Percentiles rank a stretch among this genome's conserved stretches.
Conservation (phyloP, 2,797 vertebrate species). For the Gouania willdenowi region DNA sequence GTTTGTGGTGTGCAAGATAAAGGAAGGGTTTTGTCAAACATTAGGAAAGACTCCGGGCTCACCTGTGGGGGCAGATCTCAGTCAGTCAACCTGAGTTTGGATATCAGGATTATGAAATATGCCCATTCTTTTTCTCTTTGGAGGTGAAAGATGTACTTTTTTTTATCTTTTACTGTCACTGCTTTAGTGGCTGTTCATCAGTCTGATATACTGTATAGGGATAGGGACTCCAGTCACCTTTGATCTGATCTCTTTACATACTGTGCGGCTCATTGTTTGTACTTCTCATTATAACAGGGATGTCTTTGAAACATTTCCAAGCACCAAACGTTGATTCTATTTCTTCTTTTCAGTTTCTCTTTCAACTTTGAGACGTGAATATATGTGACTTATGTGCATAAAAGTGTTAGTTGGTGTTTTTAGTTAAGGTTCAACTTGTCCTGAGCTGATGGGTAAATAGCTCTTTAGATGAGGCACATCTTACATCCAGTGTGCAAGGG, state of each 20-base stretch:
- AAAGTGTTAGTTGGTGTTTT: conserved; percentile 11
- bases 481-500: conserved; percentile 26
- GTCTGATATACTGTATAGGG: conserved; percentile 37
- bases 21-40: conserved; percentile 35
- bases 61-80: conserved; percentile 22
- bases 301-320: conserved; percentile 13
- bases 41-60: conserved; percentile 26
- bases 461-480: conserved; percentile 34
- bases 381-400: not conserved
- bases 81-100: conserved; percentile 6
- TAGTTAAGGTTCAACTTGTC: conserved; percentile 28
- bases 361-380: too few relatives aligned
- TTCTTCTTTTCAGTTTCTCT: conserved; percentile 10
- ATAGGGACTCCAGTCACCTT: conserved; percentile 52
- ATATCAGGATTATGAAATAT: not conserved
- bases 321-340: conserved; percentile 1
- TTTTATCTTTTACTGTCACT: conserved; percentile 39
- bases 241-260: conserved; percentile 60
- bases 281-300: conserved; percentile 22
- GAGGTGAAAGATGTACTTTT: conserved; percentile 6
- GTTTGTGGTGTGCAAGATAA: conserved; percentile 31
- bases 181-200: conserved; percentile 13
- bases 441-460: conserved; percentile 38
- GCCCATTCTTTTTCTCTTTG: not conserved
- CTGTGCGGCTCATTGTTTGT: conserved; percentile 43